Evolutionary conservation across 2,797 vertebrate species (phyloP).

Genomic region (Rousettus madagascariensis): DNA sequence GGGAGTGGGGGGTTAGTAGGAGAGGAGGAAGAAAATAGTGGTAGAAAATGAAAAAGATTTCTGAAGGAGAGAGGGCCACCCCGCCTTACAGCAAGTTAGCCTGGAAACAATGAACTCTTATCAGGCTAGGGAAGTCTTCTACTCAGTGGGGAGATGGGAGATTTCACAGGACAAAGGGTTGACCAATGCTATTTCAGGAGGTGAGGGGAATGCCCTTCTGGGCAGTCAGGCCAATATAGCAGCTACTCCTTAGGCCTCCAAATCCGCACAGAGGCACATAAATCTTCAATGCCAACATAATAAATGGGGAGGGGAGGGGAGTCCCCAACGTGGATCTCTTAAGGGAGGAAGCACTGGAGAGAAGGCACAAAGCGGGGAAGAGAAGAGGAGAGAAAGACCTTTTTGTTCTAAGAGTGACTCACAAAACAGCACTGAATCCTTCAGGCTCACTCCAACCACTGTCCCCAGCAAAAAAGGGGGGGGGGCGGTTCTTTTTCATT

Average conservation of each 20-base stretch:
- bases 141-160: constrained; percentile 72
- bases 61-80: neutral
- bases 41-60: constrained; percentile 35
- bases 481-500: neutral
- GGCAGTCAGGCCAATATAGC: constrained; percentile 58
- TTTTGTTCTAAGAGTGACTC: constrained; percentile 76
- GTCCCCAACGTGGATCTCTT: constrained; percentile 59
- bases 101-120: constrained; percentile 74
- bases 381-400: constrained; percentile 51
- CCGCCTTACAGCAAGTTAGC: constrained; percentile 39
- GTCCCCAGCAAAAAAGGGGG: neutral
- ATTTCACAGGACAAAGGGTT: constrained; percentile 77
- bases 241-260: constrained; percentile 57
- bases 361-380: constrained; percentile 58
- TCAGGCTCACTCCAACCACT: constrained; percentile 51
- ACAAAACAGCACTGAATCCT: constrained; percentile 56
- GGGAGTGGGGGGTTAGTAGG: fast-evolving
- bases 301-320: constrained; percentile 60
- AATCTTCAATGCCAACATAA: constrained; percentile 78
- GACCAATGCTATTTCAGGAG: constrained; percentile 69
- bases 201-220: constrained; percentile 70
- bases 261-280: constrained; percentile 67
- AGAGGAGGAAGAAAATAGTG: neutral
- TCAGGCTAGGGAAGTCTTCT: constrained; percentile 61
- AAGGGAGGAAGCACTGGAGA: constrained; percentile 67